Percentiles rank a stretch among this genome's conserved stretches.
Evolutionary conservation across 1,140 invertebrate species (phyloP).

Genomic region (Panonychus citri): DNA sequence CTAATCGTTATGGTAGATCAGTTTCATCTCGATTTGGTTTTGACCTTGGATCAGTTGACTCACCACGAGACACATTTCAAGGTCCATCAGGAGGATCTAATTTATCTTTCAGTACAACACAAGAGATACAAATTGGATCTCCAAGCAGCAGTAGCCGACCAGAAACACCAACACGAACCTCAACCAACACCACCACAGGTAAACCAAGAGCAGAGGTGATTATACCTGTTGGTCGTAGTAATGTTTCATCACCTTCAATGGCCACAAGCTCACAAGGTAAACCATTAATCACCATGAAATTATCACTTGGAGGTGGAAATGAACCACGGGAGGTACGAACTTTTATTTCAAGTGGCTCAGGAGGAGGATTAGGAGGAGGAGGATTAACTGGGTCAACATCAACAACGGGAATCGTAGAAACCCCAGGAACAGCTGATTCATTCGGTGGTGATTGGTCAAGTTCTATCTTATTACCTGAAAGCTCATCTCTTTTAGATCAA

Average conservation of each 20-base stretch:
- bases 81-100: not conserved
- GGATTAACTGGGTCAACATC: not conserved
- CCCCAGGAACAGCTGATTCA: not conserved
- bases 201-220: not conserved
- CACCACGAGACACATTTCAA: not conserved
- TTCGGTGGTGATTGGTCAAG: not conserved
- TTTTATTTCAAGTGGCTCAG: not conserved
- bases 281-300: not conserved
- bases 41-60: not conserved
- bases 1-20: not conserved
- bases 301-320: not conserved
- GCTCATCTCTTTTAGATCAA: conserved; percentile 13
- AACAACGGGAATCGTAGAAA: not conserved
- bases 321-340: not conserved
- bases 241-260: not conserved
- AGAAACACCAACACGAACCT: not conserved
- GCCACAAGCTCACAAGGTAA: not conserved
- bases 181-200: not conserved
- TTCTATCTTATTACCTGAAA: conserved; percentile 4
- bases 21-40: not conserved
- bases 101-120: not conserved
- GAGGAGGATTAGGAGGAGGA: not conserved
- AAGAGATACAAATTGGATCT: not conserved
- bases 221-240: not conserved
- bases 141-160: not conserved